Conservation (phyloP, 2,888 invertebrate genomes). For the Nomada ferruginata region DNA sequence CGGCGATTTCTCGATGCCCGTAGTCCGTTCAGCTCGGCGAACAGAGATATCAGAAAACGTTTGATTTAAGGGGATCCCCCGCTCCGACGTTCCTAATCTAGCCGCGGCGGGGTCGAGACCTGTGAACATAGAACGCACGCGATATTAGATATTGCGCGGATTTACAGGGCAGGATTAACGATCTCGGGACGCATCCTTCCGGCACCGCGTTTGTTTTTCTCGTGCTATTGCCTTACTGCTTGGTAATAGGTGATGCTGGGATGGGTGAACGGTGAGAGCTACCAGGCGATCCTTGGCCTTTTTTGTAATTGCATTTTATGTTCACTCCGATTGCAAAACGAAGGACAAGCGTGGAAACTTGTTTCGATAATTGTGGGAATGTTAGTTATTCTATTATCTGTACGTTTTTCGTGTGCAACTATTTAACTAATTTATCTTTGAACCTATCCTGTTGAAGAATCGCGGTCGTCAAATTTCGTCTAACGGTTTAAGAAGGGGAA, state of each 20-base stretch:
- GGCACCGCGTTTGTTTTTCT: conserved; percentile 3
- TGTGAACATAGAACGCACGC: neutral
- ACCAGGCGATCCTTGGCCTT: too few species aligned
- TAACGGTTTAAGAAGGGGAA: too few species aligned
- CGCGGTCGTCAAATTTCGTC: too few species aligned
- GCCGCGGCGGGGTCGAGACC: neutral
- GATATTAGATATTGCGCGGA: conserved; percentile 15
- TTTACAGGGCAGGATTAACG: conserved; percentile 1
- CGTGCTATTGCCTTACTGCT: neutral
- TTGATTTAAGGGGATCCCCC: conserved; percentile 8
- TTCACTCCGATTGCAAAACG: too few species aligned
- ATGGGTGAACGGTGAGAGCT: too few species aligned
- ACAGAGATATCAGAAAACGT: conserved; percentile 31
- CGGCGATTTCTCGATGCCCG: conserved; percentile 1
- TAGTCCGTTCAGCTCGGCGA: neutral
- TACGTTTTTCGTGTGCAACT: too few species aligned
- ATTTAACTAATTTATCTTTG: too few species aligned
- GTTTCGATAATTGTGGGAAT: too few species aligned
- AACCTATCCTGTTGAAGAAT: too few species aligned
- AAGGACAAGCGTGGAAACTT: too few species aligned
- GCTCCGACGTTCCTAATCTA: conserved; percentile 5
- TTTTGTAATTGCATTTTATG: too few species aligned
- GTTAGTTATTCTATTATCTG: too few species aligned
- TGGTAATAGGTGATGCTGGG: neutral
- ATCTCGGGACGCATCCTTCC: conserved; percentile 15